phyloP scores from a whole-genome alignment of 2,113 vertebrate genomes.

The Astur gentilis region DNA sequence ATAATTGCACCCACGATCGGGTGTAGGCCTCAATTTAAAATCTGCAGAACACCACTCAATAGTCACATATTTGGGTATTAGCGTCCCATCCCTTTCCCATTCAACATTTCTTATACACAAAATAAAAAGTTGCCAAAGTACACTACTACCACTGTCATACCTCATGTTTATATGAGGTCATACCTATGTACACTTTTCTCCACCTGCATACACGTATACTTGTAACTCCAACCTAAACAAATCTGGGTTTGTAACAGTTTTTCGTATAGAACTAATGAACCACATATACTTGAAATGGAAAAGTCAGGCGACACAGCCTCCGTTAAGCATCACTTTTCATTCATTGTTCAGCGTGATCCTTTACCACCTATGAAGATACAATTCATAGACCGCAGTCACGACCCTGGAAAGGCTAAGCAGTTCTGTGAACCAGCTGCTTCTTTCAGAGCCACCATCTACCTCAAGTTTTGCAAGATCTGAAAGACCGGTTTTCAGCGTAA shows the following conservation, averaged over 20 bases:
- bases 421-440: background rate
- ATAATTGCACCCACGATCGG: accelerated
- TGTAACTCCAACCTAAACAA: background rate
- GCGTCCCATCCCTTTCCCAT: background rate
- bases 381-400: accelerated
- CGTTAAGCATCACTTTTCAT: background rate
- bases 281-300: background rate
- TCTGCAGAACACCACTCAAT: background rate
- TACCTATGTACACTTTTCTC: accelerated
- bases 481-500: background rate
- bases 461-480: background rate
- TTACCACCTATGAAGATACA: too few species aligned
- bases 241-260: background rate
- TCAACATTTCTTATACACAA: background rate
- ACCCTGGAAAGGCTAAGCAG: background rate
- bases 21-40: background rate
- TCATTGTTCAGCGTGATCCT: background rate
- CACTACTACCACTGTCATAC: background rate
- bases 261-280: background rate
- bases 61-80: background rate
- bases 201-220: background rate
- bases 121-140: background rate
- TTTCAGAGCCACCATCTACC: background rate
- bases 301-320: background rate
- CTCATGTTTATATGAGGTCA: too few species aligned